Base-by-base conservation (phyloP, 2,888 invertebrate genomes). In the Clusia tigrina region DNA sequence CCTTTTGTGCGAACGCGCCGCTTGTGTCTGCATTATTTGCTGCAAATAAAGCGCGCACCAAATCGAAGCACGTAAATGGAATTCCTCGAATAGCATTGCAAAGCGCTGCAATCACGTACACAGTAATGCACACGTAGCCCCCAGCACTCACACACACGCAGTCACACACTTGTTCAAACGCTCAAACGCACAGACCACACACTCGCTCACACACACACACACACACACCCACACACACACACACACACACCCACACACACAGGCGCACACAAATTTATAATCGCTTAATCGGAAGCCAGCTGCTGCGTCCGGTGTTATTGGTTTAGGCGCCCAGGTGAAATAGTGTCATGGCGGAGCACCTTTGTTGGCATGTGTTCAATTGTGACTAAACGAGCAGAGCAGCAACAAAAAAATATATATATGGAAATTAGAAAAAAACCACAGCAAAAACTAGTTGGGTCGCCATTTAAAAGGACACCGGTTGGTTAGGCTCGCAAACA, bases 351-450 rank as follows among this genome's bases (percentile, higher is more conserved):
- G 58, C 58, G 59, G 60, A 54, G 54, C 54, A 66, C 68, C 74
- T 73, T 69, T 73, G 74, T 77, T 76, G 77, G 76, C 78, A 68
- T 70, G 66, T 71, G 72, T 73, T 74, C 72, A 77, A 74, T 71
- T 76, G 73, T 65, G 62, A 65, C 69, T 72, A 54, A 62, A 67
- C 17, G 25, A 56, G 17, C 58, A 64, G 38, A 60, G 56, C 57
- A 56, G 51, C 20, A 58, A 38, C 25, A 12, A 58, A 10, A 54
- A 24, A 9, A 17, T 18, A n/a, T 17, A 42, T 20, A 17, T 17
- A 6, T 20, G 6, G 23, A 23, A 38, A 57, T 5, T 12, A 57
- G 42, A 10, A 54, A 56, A 6, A 18, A 37, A 6, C 53, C 10
- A 23, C 2, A 25, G 17, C 12, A 2, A 18, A 24, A 1, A 18